Evolutionary conservation across 2,797 vertebrate species (phyloP).

Genomic region (Austrolebias charrua): DNA sequence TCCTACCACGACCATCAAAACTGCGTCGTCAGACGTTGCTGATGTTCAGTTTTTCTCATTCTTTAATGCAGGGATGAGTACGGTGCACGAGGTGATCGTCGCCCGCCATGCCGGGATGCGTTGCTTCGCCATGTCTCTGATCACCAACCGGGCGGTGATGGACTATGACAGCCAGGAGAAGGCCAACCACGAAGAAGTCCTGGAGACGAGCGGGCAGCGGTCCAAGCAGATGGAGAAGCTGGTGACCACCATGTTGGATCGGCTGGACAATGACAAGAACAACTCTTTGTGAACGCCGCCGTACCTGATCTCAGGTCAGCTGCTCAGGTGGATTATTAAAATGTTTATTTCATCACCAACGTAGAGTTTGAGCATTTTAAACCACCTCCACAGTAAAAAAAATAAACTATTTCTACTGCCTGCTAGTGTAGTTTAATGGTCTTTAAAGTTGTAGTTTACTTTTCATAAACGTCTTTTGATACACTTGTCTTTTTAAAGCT

Average conservation of each 20-base stretch:
- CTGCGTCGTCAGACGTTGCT: too few species aligned
- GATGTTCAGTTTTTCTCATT: not conserved
- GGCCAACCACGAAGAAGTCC: constrained; percentile 87
- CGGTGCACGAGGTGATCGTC: constrained; percentile 87
- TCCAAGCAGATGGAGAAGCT: constrained; percentile 81
- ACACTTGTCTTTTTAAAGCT: constrained; percentile 10
- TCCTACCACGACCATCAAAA: too few species aligned
- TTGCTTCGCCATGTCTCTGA: constrained; percentile 88
- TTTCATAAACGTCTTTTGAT: constrained; percentile 3
- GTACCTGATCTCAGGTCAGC: not conserved
- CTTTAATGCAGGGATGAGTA: constrained; percentile 87
- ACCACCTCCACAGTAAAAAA: not conserved
- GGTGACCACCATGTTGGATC: constrained; percentile 77
- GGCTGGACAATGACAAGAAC: constrained; percentile 67
- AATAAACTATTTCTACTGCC: not conserved
- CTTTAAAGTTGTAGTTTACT: constrained; percentile 1
- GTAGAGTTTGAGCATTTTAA: not conserved
- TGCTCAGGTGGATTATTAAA: not conserved
- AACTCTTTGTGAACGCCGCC: constrained; percentile 1
- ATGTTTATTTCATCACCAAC: not conserved
- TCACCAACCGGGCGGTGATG: constrained; percentile 83
- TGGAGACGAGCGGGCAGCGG: constrained; percentile 77
- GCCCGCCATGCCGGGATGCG: constrained; percentile 85
- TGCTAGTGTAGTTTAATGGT: constrained; percentile 17
- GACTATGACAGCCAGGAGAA: constrained; percentile 82